Base-by-base conservation (phyloP, 2,888 invertebrate species). In the Panorpa germanica region DNA sequence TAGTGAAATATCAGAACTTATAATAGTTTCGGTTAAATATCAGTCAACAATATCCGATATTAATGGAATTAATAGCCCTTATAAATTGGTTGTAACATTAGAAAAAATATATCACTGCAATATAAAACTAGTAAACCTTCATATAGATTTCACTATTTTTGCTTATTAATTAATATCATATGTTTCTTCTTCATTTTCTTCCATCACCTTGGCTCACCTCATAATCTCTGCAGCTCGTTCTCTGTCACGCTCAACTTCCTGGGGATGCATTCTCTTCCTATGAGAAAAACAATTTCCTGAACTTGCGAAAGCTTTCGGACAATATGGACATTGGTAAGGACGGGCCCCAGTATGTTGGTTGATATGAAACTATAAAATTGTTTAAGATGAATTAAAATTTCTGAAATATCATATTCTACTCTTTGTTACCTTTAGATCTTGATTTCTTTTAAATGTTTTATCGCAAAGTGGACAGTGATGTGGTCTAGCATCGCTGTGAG, bases 271-370 rank as follows among this genome's bases (percentile, higher is more conserved):
- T 29, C 74, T 56, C 45, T 65, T 73, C 39, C 70, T 61, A 45
- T 76, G 75, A 2, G 74, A 71, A 45, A 74, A 74, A 45, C 73
- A 74, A 43, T 75, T 75, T 8, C 74, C 74, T 15, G 73, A 72
- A 48, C 72, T 70, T 24, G 74, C 70, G 46, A 75, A 72, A 31
- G 67, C 59, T 49, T 72, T 72, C 1, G 73, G 70, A 50, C 74
- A 75, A 43, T 70, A 72, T 17, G 72, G 73, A 47, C 75, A 75
- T 49, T 71, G 65, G 49, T 73, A 75, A 14, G 75, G 75, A 42
- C 69, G 61, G 4, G 63, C 71, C 26, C 74, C 75, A n/a, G 74
- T 74, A 43, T 76, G 75, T 43, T 72, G 72, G 47, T 75, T 75
- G 43, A 72, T 67, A 45, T 76, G 75, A 47, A 73, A 74, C 66